phyloP scores from a whole-genome alignment of 2,888 invertebrate species.

The Apodemia zela region DNA sequence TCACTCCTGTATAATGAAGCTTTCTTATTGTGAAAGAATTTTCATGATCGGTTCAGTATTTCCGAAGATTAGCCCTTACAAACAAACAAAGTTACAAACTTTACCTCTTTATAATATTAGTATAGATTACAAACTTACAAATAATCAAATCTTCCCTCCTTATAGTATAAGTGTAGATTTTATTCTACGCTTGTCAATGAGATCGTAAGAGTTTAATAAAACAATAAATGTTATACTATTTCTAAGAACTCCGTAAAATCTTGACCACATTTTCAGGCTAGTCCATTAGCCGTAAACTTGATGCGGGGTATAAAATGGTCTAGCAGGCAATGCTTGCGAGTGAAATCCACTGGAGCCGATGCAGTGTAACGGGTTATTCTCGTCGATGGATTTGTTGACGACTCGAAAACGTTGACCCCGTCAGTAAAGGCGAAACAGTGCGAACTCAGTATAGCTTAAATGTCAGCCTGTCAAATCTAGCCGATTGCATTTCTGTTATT shows the following conservation, averaged over 20 bases:
- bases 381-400: slow-evolving; percentile 77
- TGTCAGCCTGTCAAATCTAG: slow-evolving; percentile 19
- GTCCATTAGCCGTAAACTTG: slow-evolving; percentile 3
- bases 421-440: slow-evolving; percentile 57
- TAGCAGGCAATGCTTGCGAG: slow-evolving; percentile 52
- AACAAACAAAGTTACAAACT: too few relatives aligned
- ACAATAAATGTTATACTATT: too few relatives aligned
- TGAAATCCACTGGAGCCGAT: slow-evolving; percentile 68
- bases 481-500: slow-evolving; percentile 12
- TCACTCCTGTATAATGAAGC: too few relatives aligned
- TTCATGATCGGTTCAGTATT: too few relatives aligned
- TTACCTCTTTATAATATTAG: too few relatives aligned
- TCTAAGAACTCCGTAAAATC: neutral
- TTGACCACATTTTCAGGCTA: neutral
- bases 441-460: slow-evolving; percentile 41
- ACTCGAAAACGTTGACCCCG: slow-evolving; percentile 73
- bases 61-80: too few relatives aligned
- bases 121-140: too few relatives aligned
- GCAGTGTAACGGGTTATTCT: slow-evolving; percentile 78
- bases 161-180: too few relatives aligned
- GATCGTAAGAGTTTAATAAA: too few relatives aligned
- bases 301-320: slow-evolving; percentile 14
- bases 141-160: too few relatives aligned
- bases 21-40: too few relatives aligned
- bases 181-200: too few relatives aligned